Evolutionary conservation across 2,888 invertebrate species (phyloP), one percentile per base, ranked within the genome.

Genomic region (Scrobipalpa atriplicella): DNA sequence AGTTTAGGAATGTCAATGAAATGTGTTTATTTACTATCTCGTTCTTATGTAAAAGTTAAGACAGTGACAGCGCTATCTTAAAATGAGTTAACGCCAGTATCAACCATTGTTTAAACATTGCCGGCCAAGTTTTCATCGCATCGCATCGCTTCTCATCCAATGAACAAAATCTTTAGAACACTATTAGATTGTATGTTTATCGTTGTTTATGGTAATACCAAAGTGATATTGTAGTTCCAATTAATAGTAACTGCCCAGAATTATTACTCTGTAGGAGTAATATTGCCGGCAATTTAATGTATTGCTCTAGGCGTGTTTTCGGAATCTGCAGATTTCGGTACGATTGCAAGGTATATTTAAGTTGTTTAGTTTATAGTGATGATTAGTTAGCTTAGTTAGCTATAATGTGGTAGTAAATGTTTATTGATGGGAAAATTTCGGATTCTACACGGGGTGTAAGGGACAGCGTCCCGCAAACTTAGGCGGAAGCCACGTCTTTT

Each of bases 171-270:
- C n/a, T 36, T 58, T 21, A 29, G 8, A 38, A 38, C 36, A 58
- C 58, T 36, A 36, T 58, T 58, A n/a, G 58, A 58, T 58, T 58
- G 58, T 58, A 38, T 58, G 38, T 58, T 58, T 58, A 58, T 58
- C 29, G 16, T 58, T 58, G 58, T 58, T 58, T 58, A 58, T 58
- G 29, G 38, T 38, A 38, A 16, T 38, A 58, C 38, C 58, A 58
- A 58, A 58, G 58, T 58, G 58, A 58, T 58, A 58, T 58, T 58
- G 36, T 58, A 36, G 58, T 58, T 38, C 36, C 58, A 58, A 58
- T 58, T 58, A 58, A 58, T 58, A 56, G 58, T 58, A 58, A 38
- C 58, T 38, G 58, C 8, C 18, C n/a, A n/a, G 29, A 58, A 38
- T 58, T 58, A 58, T 58, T 16, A 38, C 58, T 58, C 58, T 58